A percentile compares a stretch with the other conserved stretches of the same genome.
phyloP scores from a whole-genome alignment of 2,113 vertebrate genomes.

The Todiramphus chloris region DNA sequence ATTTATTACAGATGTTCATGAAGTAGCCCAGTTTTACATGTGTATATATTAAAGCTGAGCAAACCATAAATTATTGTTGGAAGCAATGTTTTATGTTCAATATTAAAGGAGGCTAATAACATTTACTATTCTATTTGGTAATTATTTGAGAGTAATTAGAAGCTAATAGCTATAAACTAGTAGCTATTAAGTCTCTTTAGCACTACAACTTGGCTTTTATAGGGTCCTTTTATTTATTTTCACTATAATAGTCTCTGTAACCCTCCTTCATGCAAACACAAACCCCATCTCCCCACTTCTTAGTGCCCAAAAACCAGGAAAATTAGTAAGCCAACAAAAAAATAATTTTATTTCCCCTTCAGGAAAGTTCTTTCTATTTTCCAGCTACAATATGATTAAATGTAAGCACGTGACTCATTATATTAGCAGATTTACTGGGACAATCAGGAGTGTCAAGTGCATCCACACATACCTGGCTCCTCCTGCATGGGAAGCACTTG shows the following conservation, averaged over 20 bases:
- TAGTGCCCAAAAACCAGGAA: neutral
- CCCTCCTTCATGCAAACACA: neutral
- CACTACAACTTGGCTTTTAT: slow-evolving; percentile 41
- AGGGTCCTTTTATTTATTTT: slow-evolving; percentile 45
- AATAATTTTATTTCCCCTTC: neutral
- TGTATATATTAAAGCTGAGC: neutral
- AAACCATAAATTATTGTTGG: slow-evolving; percentile 48
- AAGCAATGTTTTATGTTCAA: slow-evolving; percentile 54
- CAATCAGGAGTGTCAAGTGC: neutral
- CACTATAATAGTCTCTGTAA: neutral
- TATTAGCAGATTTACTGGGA: neutral
- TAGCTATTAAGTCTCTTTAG: slow-evolving; percentile 39
- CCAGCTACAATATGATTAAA: neutral
- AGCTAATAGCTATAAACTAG: slow-evolving; percentile 55
- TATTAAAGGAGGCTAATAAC: slow-evolving; percentile 58
- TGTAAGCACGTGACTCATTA: neutral
- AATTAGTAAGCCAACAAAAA: neutral
- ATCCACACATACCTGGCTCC: neutral
- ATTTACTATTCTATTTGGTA: slow-evolving; percentile 58
- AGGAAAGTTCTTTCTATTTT: neutral
- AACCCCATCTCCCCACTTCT: neutral
- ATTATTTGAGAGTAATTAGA: slow-evolving; percentile 67
- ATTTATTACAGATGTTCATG: neutral
- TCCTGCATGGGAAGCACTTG: neutral
- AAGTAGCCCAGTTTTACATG: neutral